Conservation (phyloP, 2,888 invertebrate genomes). For the Catocala sponsa region DNA sequence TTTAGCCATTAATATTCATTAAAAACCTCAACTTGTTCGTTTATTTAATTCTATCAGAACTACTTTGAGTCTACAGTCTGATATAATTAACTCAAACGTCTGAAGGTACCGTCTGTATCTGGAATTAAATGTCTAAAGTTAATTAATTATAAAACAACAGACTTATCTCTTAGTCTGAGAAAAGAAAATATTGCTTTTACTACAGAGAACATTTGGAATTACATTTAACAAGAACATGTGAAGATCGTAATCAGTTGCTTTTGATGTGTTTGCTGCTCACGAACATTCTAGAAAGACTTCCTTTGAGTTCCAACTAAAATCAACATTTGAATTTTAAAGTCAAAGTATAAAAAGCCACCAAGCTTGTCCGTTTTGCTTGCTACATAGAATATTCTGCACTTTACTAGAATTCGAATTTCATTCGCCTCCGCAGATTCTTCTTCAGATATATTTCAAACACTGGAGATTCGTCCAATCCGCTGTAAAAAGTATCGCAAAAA, state of each 20-base stretch:
- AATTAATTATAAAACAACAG: constrained; percentile 35
- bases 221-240: neutral
- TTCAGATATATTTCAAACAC: constrained; percentile 57
- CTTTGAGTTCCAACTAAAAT: constrained; percentile 25
- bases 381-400: constrained; percentile 49
- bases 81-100: constrained; percentile 33
- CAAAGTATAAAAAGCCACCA: constrained; percentile 42
- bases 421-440: constrained; percentile 47
- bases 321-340: constrained; percentile 37
- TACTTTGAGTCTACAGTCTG: constrained; percentile 44
- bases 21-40: constrained; percentile 73
- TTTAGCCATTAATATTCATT: constrained; percentile 83
- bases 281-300: constrained; percentile 3
- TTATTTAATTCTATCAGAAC: constrained; percentile 77
- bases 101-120: constrained; percentile 16
- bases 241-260: neutral
- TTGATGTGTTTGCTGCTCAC: constrained; percentile 3
- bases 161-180: constrained; percentile 21
- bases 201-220: neutral
- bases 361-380: constrained; percentile 43
- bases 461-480: constrained; percentile 51
- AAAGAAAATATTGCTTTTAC: neutral
- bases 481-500: constrained; percentile 56
- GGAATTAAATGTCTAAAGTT: constrained; percentile 29
- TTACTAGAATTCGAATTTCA: constrained; percentile 50